A percentile compares a stretch with the other conserved stretches of the same genome.
Evolutionary conservation across 2,797 vertebrate species (phyloP).

Genomic region (Amblyopsis hoosieri): DNA sequence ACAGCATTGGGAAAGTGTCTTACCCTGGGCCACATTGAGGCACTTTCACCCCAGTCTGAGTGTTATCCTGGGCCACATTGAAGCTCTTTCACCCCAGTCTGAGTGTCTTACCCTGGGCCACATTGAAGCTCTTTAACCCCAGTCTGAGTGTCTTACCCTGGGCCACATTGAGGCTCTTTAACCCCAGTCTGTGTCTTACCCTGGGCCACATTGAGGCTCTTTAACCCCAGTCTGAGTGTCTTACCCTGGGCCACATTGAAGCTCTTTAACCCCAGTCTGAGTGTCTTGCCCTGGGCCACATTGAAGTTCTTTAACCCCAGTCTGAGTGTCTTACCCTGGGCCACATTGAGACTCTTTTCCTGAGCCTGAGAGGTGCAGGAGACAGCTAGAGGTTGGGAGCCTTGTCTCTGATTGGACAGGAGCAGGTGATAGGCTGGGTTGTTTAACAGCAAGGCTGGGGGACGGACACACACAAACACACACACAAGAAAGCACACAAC

Average conservation of each 20-base stretch:
- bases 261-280: slow-evolving; percentile 72
- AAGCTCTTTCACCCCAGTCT: slow-evolving; percentile 75
- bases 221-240: slow-evolving; percentile 60
- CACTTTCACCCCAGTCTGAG: slow-evolving; percentile 70
- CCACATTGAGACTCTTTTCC: slow-evolving; percentile 87
- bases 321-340: slow-evolving; percentile 80
- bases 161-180: too few relatives aligned
- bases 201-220: slow-evolving; percentile 85
- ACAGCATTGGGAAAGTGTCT: slow-evolving; percentile 59
- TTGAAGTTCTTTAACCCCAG: slow-evolving; percentile 16
- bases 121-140: slow-evolving; percentile 82
- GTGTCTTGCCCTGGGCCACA: too few relatives aligned
- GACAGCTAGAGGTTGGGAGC: slow-evolving; percentile 75
- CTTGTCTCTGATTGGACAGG: slow-evolving; percentile 88
- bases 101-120: slow-evolving; percentile 81
- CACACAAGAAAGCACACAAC: slow-evolving; percentile 27
- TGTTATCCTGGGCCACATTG: slow-evolving; percentile 83
- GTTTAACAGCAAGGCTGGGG: slow-evolving; percentile 90
- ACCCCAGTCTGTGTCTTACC: slow-evolving; percentile 69
- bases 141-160: slow-evolving; percentile 5
- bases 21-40: slow-evolving; percentile 84
- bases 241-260: slow-evolving; percentile 85
- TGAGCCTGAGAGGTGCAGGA: slow-evolving; percentile 79
- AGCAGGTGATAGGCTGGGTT: slow-evolving; percentile 94
- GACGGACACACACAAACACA: slow-evolving; percentile 15